These are phyloP conservation scores for Lissonota sp. DNA, from an alignment of 2,888 invertebrate genomes.

Conservation along the genomic window DNA sequence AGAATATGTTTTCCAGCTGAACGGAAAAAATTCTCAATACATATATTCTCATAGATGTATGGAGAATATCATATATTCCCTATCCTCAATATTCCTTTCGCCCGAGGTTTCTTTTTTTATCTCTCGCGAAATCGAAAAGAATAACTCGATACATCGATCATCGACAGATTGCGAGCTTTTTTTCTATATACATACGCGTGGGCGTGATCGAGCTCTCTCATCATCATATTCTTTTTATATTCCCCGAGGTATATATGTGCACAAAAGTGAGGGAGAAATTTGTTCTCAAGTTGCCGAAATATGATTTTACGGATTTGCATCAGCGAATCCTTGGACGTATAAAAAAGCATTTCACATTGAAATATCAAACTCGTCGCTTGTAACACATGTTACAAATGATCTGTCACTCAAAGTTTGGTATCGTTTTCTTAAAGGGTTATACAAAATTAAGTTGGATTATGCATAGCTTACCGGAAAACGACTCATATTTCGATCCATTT, in stretches of 20 bases:
- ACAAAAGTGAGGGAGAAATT: background rate
- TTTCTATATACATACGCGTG: background rate
- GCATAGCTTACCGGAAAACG: too few relatives aligned
- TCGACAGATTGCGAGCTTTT: background rate
- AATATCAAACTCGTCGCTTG: slow-evolving; percentile 10
- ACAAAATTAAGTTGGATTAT: too few relatives aligned
- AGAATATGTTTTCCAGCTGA: background rate
- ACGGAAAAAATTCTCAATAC: too few relatives aligned
- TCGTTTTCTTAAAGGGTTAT: too few relatives aligned
- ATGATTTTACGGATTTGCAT: too few relatives aligned
- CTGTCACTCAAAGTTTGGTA: background rate
- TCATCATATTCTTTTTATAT: background rate
- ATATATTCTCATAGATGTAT: too few relatives aligned
- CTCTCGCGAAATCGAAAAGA: background rate
- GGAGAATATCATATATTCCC: too few relatives aligned
- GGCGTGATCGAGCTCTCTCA: background rate
- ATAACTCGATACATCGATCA: slow-evolving; percentile 19
- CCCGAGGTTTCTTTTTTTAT: slow-evolving; percentile 2
- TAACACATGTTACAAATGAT: slow-evolving; percentile 33
- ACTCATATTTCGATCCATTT: too few relatives aligned
- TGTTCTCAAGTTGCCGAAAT: background rate
- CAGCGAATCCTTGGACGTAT: too few relatives aligned
- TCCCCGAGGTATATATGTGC: slow-evolving; percentile 11
- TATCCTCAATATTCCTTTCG: background rate
- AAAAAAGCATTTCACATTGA: slow-evolving; percentile 34